Percentiles rank a stretch among this genome's conserved stretches.
phyloP scores from a whole-genome alignment of 2,888 invertebrate genomes.

The Oxyscelio sp. region DNA sequence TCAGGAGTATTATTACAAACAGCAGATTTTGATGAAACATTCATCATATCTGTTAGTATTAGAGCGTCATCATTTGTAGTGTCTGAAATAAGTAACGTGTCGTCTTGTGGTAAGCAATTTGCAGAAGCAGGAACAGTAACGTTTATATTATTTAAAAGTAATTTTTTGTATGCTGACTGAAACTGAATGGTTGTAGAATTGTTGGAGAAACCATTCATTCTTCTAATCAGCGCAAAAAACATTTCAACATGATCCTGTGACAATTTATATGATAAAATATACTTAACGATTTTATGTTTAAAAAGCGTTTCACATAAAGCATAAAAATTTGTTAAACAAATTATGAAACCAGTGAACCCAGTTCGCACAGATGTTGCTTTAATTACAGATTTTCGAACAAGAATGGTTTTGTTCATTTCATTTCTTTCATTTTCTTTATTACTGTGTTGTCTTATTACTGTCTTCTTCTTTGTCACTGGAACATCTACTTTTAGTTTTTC shows the following conservation, averaged over 20 bases:
- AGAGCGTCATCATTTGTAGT: not conserved
- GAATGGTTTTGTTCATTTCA: too few relatives aligned
- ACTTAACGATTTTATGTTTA: constrained; percentile 27
- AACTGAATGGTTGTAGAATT: constrained; percentile 64
- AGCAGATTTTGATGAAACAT: too few relatives aligned
- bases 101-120: constrained; percentile 28
- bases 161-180: constrained; percentile 61
- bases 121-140: constrained; percentile 17
- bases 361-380: constrained; percentile 22
- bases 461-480: constrained; percentile 1
- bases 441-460: not conserved
- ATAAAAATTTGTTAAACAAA: constrained; percentile 28
- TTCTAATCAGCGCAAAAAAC: constrained; percentile 56
- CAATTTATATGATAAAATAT: constrained; percentile 58
- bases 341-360: constrained; percentile 42
- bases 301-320: constrained; percentile 22
- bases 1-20: too few relatives aligned
- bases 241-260: constrained; percentile 63
- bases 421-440: constrained; percentile 17
- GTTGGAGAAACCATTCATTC: constrained; percentile 59
- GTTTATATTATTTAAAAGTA: constrained; percentile 29
- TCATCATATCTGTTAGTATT: too few relatives aligned
- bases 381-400: constrained; percentile 27
- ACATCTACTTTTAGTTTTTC: constrained; percentile 32
- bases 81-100: constrained; percentile 14